Evolutionary conservation across 2,888 invertebrate species (phyloP), one percentile per base, ranked within the genome.

Genomic region (Eucera pruinosa): DNA sequence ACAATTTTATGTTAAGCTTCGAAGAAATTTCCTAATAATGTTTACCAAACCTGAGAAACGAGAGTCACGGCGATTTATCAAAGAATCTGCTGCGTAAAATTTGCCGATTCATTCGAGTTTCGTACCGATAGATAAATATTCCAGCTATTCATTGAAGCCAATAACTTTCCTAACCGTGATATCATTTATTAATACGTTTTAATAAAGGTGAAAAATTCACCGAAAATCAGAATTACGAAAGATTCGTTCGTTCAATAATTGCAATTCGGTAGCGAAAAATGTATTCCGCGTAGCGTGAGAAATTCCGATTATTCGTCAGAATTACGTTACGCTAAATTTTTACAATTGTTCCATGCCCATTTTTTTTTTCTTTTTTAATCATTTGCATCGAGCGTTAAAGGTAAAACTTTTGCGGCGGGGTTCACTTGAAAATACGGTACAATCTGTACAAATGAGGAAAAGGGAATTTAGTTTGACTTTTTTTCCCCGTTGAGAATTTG

Each of bases 401-500:
- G 5, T 7, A 6, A n/a, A 11, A 50, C 5, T 57, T 41, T 48
- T 36, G 18, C 36, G 13, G 7, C 23, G 25, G 30, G 18, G 15
- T 55, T 18, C 23, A 11, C 18, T 11, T 50, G 30, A 18, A 43
- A 66, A 60, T 55, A 48, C 39, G 1, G 9, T 39, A 57, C 3
- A 61, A 45, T 58, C 39, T 33, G 30, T 54, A 33, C 7, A 27
- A 61, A 62, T 2, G 48, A 25, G 18, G 5, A 57, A 33, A 27
- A 15, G 4, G 41, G 23, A 25, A 48, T 55, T 45, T 30, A 9
- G 55, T 11, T 27, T n/a, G n/a, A n/a, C n/a, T n/a, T n/a, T n/a
- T n/a, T 58, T 23, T 20, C 25, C 27, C 39, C 18, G n/a, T 3
- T 13, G 54, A 9, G 30, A 64, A 64, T 69, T 64, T 33, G 15